phyloP scores from a whole-genome alignment of 92 coral and sea anemone genomes.

The Zoanthus gigantus region DNA sequence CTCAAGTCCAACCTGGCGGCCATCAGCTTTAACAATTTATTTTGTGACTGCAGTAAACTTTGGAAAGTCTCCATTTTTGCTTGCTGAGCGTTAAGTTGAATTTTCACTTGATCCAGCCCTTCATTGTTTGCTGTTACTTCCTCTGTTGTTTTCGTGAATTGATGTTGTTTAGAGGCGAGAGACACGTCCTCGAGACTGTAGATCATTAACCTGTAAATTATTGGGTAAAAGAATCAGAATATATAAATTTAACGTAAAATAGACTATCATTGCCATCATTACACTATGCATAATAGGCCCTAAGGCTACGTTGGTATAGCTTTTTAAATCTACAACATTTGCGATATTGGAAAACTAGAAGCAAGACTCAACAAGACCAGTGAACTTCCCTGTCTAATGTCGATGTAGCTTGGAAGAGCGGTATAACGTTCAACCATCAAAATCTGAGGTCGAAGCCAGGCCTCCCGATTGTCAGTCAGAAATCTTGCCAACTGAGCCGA shows the following conservation, averaged over 20 bases:
- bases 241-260: too few relatives aligned
- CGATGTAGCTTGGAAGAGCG: too few relatives aligned
- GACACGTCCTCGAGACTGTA: slow-evolving; percentile 22
- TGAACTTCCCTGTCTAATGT: too few relatives aligned
- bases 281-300: too few relatives aligned
- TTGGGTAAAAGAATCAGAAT: background rate
- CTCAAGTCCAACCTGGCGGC: slow-evolving; percentile 6
- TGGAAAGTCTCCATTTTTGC: slow-evolving; percentile 11
- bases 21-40: slow-evolving; percentile 27
- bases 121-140: background rate
- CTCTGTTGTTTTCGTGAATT: background rate
- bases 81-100: slow-evolving; percentile 10
- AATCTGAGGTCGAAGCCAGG: too few relatives aligned
- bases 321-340: too few relatives aligned
- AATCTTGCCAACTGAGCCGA: too few relatives aligned
- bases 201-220: slow-evolving; percentile 17
- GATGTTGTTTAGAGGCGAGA: background rate
- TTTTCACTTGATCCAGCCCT: background rate
- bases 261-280: background rate
- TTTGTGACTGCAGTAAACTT: slow-evolving; percentile 1
- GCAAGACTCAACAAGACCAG: too few relatives aligned
- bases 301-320: too few relatives aligned
- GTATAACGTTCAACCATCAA: too few relatives aligned
- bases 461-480: too few relatives aligned
- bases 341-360: too few relatives aligned